Evolutionary conservation across 1,140 invertebrate species (phyloP), one percentile per base, ranked within the genome.

Genomic region (Globodera ellingtonae): DNA sequence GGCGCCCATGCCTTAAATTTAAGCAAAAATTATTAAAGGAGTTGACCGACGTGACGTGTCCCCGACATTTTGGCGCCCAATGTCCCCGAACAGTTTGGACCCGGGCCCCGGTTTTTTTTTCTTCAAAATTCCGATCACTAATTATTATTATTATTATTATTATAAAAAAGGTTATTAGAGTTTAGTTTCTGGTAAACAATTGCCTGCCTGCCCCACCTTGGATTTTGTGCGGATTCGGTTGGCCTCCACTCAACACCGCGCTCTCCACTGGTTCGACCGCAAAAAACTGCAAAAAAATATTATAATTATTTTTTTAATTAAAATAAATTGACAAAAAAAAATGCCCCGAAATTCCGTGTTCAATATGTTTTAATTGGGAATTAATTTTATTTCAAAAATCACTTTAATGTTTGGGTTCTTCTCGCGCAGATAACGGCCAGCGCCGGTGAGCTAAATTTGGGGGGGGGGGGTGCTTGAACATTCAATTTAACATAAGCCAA

Each of bases 191-290:
- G 24, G 13, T 8, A 62, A 65, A 44, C 0, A 15, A 9, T 83
- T 6, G 44, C 62, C 13, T 47, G 67, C 56, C 5, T 18, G 59
- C 75, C 10, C n/a, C 71, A 71, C 85, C 86, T 73, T 88, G 87
- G 79, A 88, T 89, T 76, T 89, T 89, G 77, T 88, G 87, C 47
- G 87, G 79, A 48, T 84, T 85, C 24, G 87, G 77, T 21, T 79
- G 69, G 83, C 88, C 59, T 79, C 62, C 50, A 69, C 81, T 86
- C 15, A 89, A 72, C 44, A 89, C 83, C n/a, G 89, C 79, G 8
- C 79, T 81, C 71, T 88, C 87, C 69, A 86, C 86, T 13, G 87
- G 87, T 78, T 88, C 87, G 10, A 86, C 82, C 35, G 88, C 87
- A 59, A 75, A 89, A 44, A 86, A 56, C 83, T 84, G 46, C 78